These are phyloP conservation scores for Arenaria interpres DNA, from an alignment of 2,113 vertebrate species.

Conservation along the genomic window DNA sequence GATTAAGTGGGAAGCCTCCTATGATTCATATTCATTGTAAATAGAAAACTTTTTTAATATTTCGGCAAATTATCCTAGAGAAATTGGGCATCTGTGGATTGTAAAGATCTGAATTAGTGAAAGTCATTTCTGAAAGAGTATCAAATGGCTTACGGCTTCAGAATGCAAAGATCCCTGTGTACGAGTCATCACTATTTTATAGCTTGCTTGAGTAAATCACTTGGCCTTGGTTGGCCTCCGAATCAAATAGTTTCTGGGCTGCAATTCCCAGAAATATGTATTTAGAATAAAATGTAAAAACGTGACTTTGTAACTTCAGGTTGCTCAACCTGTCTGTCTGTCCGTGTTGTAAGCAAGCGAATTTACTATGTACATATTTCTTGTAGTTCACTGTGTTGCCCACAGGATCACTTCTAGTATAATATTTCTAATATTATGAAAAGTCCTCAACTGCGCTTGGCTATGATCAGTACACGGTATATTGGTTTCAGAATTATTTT, in stretches of 20 bases:
- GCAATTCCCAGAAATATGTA: not conserved
- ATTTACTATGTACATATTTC: not conserved
- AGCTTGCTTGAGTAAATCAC: not conserved
- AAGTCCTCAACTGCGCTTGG: not conserved
- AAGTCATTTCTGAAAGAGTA: conserved; percentile 1
- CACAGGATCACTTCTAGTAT: not conserved
- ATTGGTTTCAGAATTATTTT: not conserved
- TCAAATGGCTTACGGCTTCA: not conserved
- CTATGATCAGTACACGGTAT: not conserved
- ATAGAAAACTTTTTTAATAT: not conserved
- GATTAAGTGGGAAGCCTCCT: not conserved
- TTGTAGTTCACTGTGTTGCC: not conserved
- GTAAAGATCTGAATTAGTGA: not conserved
- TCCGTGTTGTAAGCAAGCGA: not conserved
- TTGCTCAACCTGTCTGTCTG: not conserved
- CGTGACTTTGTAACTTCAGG: not conserved
- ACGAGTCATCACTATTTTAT: not conserved
- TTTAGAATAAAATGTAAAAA: not conserved
- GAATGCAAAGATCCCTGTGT: not conserved
- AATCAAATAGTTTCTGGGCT: not conserved
- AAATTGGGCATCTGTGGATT: conserved; percentile 22
- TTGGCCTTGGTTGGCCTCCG: not conserved
- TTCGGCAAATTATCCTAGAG: conserved; percentile 17
- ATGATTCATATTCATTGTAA: conserved; percentile 7
- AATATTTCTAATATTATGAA: not conserved